Conservation (phyloP, 2,888 invertebrate species). For the Endomychus coccineus region DNA sequence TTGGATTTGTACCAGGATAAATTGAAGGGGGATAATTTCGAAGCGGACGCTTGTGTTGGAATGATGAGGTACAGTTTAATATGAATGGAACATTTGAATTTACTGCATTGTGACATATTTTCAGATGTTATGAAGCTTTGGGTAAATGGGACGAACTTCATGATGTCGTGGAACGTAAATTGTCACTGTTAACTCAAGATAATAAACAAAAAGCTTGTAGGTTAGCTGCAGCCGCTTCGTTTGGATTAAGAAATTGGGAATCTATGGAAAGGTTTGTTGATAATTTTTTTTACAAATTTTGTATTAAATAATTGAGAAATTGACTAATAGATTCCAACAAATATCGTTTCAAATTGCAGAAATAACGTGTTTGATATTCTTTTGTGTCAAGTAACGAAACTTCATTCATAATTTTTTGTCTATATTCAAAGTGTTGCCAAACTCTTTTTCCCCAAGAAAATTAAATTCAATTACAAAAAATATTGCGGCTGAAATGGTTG, state of each 20-base stretch:
- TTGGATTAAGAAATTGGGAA: slow-evolving; percentile 93
- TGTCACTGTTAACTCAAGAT: slow-evolving; percentile 53
- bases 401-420: too few relatives aligned
- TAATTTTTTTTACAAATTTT: too few relatives aligned
- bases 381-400: too few relatives aligned
- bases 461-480: too few relatives aligned
- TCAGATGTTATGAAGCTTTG: slow-evolving; percentile 78
- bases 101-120: slow-evolving; percentile 12
- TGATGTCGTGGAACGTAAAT: slow-evolving; percentile 70
- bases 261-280: slow-evolving; percentile 75
- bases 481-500: too few relatives aligned
- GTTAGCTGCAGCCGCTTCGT: slow-evolving; percentile 90
- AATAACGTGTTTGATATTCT: too few relatives aligned
- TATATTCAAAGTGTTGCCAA: too few relatives aligned
- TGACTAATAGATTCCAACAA: too few relatives aligned
- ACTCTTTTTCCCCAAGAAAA: too few relatives aligned
- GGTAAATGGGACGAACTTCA: slow-evolving; percentile 93
- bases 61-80: slow-evolving; percentile 85
- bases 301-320: too few relatives aligned
- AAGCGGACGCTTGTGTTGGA: slow-evolving; percentile 78
- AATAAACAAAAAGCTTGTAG: slow-evolving; percentile 70
- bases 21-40: slow-evolving; percentile 52
- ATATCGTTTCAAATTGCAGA: too few relatives aligned
- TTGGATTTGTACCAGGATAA: slow-evolving; percentile 78
- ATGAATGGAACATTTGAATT: neutral